Percentiles rank a stretch among this genome's conserved stretches.
These are phyloP conservation scores for Branchinecta sandiegonensis DNA, from an alignment of 2,888 invertebrate species.

Conservation along the genomic window DNA sequence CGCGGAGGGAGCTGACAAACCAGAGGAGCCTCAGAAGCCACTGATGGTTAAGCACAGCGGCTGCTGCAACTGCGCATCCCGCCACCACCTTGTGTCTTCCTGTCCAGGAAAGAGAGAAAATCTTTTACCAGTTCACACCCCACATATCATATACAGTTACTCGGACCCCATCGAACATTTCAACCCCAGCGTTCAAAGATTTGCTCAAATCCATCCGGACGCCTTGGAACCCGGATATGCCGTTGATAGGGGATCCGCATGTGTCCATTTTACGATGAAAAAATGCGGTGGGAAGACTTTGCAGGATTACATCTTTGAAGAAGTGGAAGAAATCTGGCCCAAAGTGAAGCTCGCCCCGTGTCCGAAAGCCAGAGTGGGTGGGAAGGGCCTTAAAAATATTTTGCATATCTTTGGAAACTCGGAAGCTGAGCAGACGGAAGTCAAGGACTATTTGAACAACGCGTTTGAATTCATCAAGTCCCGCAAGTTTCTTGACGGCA, in stretches of 20 bases:
- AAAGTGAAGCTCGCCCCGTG: background rate
- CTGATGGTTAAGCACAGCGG: background rate
- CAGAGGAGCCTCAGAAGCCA: no score
- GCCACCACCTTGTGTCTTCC: constrained; percentile 10
- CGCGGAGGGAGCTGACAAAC: no score
- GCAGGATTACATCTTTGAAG: background rate
- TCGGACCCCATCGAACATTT: background rate
- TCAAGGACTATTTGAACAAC: background rate
- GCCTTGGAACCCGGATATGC: background rate
- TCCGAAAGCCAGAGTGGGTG: background rate
- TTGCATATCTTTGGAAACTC: background rate
- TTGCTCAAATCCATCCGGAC: background rate
- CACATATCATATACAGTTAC: background rate
- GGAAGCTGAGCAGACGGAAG: background rate
- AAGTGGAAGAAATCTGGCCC: background rate
- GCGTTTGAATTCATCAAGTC: background rate
- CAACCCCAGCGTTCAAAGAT: background rate
- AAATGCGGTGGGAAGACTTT: background rate
- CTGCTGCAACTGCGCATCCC: background rate
- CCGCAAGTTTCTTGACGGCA: no score
- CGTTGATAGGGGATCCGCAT: background rate
- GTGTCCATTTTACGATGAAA: constrained; percentile 2
- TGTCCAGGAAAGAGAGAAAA: background rate
- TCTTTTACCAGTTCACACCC: background rate
- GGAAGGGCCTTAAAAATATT: background rate